Evolutionary conservation across 2,888 invertebrate genomes (phyloP), one percentile per base, ranked within the genome.

Genomic region (Coleophora deauratella): DNA sequence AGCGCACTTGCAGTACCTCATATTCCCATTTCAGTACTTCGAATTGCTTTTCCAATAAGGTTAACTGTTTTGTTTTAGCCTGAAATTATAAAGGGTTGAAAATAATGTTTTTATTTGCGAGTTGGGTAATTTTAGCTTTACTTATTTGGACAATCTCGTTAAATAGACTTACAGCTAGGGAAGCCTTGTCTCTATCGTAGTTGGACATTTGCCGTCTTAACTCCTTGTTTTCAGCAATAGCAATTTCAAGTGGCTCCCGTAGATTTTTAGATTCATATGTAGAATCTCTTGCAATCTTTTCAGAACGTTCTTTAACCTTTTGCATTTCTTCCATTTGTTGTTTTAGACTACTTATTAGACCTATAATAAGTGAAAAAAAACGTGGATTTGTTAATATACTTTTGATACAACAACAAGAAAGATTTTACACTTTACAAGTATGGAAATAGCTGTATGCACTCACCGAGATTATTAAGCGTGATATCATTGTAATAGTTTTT

Each of bases 401-500:
- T 41, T 39, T 27, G 38, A 30, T 9, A n/a, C 27, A 3, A 21
- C 38, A 35, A 6, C 35, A 14, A 21, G 35, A 8, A 21, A 9
- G n/a, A n/a, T n/a, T n/a, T n/a, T n/a, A n/a, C n/a, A n/a, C n/a
- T n/a, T n/a, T n/a, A n/a, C n/a, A n/a, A n/a, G n/a, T n/a, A n/a
- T n/a, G n/a, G n/a, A n/a, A n/a, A n/a, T n/a, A n/a, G n/a, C n/a
- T n/a, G n/a, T n/a, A n/a, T n/a, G n/a, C n/a, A 43, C 62, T 57
- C 49, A 78, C 96, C 94, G 50, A 98, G 86, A 76, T 98, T 98
- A 71, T 97, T 97, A 10, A 96, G 82, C 0, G 96, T 96, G 40
- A 98, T 97, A 59, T 97, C 96, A 61, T 97, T 97, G 65, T 97
- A 98, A 77, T 97, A 98, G 72, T 93, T 94, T 71, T 97, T 97